A percentile compares a stretch with the other conserved stretches of the same genome.
These are phyloP conservation scores for Coptodon rendalli DNA, from an alignment of 2,113 vertebrate species.

Conservation along the genomic window DNA sequence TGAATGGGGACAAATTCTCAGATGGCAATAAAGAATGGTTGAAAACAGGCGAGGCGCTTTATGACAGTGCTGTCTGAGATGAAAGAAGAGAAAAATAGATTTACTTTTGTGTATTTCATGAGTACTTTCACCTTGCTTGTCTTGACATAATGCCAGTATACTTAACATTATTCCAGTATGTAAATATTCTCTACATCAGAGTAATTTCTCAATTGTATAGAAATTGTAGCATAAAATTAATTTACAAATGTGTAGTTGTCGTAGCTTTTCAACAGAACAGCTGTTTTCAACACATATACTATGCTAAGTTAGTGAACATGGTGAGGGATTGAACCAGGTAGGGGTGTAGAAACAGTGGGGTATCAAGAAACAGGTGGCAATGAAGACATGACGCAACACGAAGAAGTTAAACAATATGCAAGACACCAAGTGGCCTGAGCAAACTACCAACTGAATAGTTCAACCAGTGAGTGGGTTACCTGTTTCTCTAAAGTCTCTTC, in stretches of 20 bases:
- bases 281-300: neutral
- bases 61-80: neutral
- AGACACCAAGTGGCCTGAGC: neutral
- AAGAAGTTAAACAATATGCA: neutral
- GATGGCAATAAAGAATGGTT: neutral
- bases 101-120: neutral
- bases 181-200: neutral
- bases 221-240: neutral
- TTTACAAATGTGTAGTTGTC: neutral
- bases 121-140: neutral
- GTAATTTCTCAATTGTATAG: neutral
- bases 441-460: neutral
- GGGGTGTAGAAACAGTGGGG: neutral
- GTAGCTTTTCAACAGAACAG: neutral
- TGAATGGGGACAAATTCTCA: neutral
- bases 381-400: accelerated
- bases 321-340: neutral
- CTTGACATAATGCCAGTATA: neutral
- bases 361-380: neutral
- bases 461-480: neutral
- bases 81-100: neutral
- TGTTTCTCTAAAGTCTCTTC: neutral
- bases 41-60: neutral
- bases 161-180: neutral
- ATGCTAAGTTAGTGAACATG: neutral